These are phyloP conservation scores for Pogonognathellus flavescens DNA, from an alignment of 1,140 invertebrate genomes.

Conservation along the genomic window DNA sequence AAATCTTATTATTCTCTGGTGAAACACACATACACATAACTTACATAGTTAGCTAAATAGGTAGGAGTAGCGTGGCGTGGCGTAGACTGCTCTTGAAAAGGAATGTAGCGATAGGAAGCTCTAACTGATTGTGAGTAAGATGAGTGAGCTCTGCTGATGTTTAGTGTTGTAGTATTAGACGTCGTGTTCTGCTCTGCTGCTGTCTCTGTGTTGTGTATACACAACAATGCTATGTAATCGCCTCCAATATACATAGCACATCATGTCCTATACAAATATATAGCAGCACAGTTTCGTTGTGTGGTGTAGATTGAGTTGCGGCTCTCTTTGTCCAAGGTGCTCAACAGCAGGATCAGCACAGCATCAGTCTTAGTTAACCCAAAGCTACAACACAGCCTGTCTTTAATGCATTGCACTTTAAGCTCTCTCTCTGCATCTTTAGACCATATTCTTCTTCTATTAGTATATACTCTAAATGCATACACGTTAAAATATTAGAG, in stretches of 20 bases:
- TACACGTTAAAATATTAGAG: too few relatives aligned
- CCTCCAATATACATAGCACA: neutral
- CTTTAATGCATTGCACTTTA: neutral
- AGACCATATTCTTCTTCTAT: too few relatives aligned
- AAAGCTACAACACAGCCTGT: neutral
- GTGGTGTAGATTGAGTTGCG: constrained; percentile 32
- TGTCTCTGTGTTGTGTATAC: neutral
- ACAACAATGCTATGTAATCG: neutral
- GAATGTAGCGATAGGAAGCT: constrained; percentile 34
- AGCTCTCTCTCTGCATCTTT: neutral
- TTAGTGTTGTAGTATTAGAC: neutral
- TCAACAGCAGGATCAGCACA: constrained; percentile 39
- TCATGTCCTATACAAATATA: neutral
- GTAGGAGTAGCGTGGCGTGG: constrained; percentile 8
- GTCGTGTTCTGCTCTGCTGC: constrained; percentile 9
- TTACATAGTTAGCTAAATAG: neutral
- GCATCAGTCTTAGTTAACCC: neutral
- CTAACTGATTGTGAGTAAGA: constrained; percentile 31
- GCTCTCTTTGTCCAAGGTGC: constrained; percentile 39
- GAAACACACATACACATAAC: neutral
- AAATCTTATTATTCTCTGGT: constrained; percentile 20
- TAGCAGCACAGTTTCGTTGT: neutral
- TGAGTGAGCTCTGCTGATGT: constrained; percentile 31
- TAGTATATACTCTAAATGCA: too few relatives aligned
- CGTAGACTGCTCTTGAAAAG: constrained; percentile 25